These are phyloP conservation scores for Pitta sordida DNA, from an alignment of 2,113 vertebrate species.

Conservation along the genomic window DNA sequence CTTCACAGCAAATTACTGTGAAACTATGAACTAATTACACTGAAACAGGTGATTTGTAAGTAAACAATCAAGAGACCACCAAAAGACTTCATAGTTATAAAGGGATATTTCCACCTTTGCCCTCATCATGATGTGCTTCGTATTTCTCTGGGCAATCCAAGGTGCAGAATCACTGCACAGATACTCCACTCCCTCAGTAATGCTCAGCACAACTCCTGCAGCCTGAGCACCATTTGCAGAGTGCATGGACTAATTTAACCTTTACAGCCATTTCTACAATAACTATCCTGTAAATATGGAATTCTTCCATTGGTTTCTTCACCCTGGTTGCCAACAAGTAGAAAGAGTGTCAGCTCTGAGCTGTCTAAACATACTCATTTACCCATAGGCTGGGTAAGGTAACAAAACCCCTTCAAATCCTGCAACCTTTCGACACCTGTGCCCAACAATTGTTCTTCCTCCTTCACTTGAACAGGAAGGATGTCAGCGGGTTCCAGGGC, in stretches of 20 bases:
- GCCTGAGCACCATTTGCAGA: not conserved
- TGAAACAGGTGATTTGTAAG: not conserved
- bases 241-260: not conserved
- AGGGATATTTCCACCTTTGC: not conserved
- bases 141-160: not conserved
- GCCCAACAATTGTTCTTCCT: not conserved
- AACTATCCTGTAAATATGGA: not conserved
- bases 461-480: not conserved
- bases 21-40: not conserved
- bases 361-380: not conserved
- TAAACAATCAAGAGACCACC: not conserved
- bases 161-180: not conserved
- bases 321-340: not conserved
- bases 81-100: not conserved
- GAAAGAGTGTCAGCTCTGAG: not conserved
- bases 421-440: not conserved
- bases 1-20: not conserved
- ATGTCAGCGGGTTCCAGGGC: not conserved
- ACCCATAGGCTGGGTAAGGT: not conserved
- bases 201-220: not conserved
- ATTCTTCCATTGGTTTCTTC: not conserved
- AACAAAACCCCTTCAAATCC: not conserved
- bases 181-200: not conserved
- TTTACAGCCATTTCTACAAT: not conserved
- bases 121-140: not conserved